Conservation (phyloP, 1,140 invertebrate genomes). For the Drosophila biarmipes region DNA sequence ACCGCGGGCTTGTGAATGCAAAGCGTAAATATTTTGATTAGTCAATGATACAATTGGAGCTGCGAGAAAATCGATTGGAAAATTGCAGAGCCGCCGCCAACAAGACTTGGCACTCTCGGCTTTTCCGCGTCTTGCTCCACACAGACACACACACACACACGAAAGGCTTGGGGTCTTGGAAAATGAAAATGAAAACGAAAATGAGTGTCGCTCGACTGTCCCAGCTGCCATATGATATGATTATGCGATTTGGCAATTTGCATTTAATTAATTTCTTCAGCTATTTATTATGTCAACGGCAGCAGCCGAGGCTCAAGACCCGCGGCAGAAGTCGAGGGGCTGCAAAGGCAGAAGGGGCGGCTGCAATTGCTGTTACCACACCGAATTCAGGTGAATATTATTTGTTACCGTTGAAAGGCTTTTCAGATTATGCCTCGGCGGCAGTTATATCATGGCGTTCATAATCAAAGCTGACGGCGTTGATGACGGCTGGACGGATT, state of each 20-base stretch:
- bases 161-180: not conserved
- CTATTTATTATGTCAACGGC: conserved; percentile 81
- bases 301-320: conserved; percentile 36
- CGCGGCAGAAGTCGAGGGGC: conserved; percentile 20
- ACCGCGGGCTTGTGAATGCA: conserved; percentile 20
- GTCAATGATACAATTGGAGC: conserved; percentile 58
- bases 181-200: conserved; percentile 12
- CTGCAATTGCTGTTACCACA: conserved; percentile 61
- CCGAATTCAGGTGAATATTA: conserved; percentile 65
- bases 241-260: conserved; percentile 81
- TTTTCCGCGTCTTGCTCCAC: conserved; percentile 71
- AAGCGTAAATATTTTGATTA: conserved; percentile 71
- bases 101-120: conserved; percentile 11
- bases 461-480: conserved; percentile 43
- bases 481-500: conserved; percentile 40
- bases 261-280: conserved; percentile 80
- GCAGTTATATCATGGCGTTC: conserved; percentile 52
- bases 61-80: conserved; percentile 43
- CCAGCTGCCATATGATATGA: conserved; percentile 74
- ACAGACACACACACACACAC: conserved; percentile 26
- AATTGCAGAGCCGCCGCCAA: conserved; percentile 5
- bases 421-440: conserved; percentile 45
- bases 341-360: conserved; percentile 24
- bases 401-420: conserved; percentile 60
- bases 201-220: conserved; percentile 41